phyloP scores from a whole-genome alignment of 2,113 vertebrate genomes.

The Dryoscopus gambensis region DNA sequence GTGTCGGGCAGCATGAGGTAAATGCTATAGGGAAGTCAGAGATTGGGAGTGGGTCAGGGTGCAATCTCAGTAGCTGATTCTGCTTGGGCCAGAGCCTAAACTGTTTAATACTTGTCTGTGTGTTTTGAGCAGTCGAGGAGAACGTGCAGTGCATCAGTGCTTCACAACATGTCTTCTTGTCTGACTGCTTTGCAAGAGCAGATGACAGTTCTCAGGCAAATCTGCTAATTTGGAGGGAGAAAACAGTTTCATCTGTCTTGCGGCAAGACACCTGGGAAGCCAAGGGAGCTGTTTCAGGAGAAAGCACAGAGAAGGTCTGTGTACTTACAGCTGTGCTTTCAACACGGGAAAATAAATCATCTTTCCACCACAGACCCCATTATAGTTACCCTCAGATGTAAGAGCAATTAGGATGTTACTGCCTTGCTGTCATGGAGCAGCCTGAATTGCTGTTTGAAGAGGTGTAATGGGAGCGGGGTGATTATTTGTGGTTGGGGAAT shows the following conservation, averaged over 20 bases:
- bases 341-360: conserved; percentile 34
- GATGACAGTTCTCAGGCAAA: conserved; percentile 17
- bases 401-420: conserved; percentile 12
- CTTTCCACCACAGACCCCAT: neutral
- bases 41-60: neutral
- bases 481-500: neutral
- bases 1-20: neutral
- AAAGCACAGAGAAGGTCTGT: conserved; percentile 32
- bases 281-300: neutral
- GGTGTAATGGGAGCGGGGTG: neutral
- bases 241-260: neutral
- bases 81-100: neutral
- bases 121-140: neutral
- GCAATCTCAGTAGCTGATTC: neutral
- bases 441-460: neutral
- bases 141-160: neutral
- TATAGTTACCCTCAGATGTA: neutral
- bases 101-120: neutral
- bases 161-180: neutral
- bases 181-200: neutral
- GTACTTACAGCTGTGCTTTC: conserved; percentile 48
- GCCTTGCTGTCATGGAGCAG: neutral
- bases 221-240: conserved; percentile 18
- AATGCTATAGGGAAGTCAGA: neutral
- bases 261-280: conserved; percentile 19